Evolutionary conservation across 2,888 invertebrate species (phyloP).

Genomic region (Ornithoptera priamus): DNA sequence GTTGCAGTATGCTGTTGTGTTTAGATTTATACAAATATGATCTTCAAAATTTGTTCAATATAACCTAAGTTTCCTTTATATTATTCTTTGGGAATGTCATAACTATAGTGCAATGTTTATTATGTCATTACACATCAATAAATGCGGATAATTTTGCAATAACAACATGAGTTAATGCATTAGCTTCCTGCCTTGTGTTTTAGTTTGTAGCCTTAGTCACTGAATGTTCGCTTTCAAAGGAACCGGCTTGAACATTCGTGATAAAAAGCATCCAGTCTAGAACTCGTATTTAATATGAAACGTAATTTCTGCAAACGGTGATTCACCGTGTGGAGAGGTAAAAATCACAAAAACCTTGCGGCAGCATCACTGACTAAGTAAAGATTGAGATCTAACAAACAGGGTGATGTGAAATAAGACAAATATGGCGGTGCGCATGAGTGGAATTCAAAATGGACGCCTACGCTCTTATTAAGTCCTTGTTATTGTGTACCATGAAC

Average conservation of each 20-base stretch:
- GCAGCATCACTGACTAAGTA: constrained; percentile 61
- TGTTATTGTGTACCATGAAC: constrained; percentile 45
- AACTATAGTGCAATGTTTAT: too few species aligned
- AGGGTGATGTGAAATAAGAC: constrained; percentile 73
- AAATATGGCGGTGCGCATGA: constrained; percentile 69
- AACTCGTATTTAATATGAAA: constrained; percentile 28
- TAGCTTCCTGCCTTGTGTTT: constrained; percentile 7
- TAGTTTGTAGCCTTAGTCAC: constrained; percentile 1
- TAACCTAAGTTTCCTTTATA: too few species aligned
- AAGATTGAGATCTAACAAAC: constrained; percentile 71
- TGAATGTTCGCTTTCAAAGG: constrained; percentile 1
- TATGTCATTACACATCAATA: too few species aligned
- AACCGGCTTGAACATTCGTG: constrained; percentile 7
- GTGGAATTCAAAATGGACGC: constrained; percentile 61
- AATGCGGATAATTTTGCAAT: too few species aligned
- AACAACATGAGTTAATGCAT: not conserved
- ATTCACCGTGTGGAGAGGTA: constrained; percentile 31
- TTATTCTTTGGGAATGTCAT: too few species aligned
- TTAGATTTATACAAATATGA: too few species aligned
- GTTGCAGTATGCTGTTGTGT: too few species aligned
- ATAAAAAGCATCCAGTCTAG: constrained; percentile 4
- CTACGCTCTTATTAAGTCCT: constrained; percentile 48
- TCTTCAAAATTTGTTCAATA: too few species aligned
- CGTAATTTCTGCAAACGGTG: constrained; percentile 27
- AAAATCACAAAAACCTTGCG: constrained; percentile 49